Base-by-base conservation (phyloP, 2,113 vertebrate genomes). In the Anarhynchus alexandrinus region DNA sequence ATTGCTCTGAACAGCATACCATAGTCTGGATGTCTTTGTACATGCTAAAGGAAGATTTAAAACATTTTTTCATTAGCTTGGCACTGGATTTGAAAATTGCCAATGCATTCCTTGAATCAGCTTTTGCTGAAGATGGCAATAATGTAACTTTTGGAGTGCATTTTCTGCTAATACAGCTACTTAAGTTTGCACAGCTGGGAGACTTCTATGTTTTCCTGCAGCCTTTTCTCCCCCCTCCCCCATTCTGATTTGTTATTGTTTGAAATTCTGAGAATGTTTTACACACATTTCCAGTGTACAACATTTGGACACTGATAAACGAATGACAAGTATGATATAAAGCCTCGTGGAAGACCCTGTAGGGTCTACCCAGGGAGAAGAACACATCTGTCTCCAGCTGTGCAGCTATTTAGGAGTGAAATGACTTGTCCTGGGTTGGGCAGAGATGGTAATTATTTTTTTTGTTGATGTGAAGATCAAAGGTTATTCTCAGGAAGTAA, bases 181-280 rank as follows among this genome's bases (percentile, higher is more conserved):
- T 96, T 97, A 70, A 90, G 65, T 94, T 96, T 90, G 89, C 70
- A 96, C 97, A 98, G 97, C 97, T 98, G 98, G 94, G 90, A 97
- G 26, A 92, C 84, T 96, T 98, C 96, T 91, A 61, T 71, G 77
- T 94, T 97, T 97, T 88, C 88, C 69, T 97, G 86, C n/a, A 90
- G 89, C 61, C 52, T 93, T 72, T 62, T 85, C 49, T 72, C 7
- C 43, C 32, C 67, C 51, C 66, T 90, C 86, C 40, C 59, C 72
- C 74, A 47, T 81, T 91, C 94, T 94, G 96, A 96, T 97, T 96
- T 98, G 97, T 98, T 98, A 98, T 98, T 99, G 97, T 98, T 99
- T 98, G 96, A 98, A 98, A 98, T 98, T 98, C 95, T 98, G 95
- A 96, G 95, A 97, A 98, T 98, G 97, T 98, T 98, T 98, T 98